Percentiles rank a stretch among this genome's conserved stretches.
phyloP scores from a whole-genome alignment of 2,113 vertebrate species.

The Jaculus jaculus region DNA sequence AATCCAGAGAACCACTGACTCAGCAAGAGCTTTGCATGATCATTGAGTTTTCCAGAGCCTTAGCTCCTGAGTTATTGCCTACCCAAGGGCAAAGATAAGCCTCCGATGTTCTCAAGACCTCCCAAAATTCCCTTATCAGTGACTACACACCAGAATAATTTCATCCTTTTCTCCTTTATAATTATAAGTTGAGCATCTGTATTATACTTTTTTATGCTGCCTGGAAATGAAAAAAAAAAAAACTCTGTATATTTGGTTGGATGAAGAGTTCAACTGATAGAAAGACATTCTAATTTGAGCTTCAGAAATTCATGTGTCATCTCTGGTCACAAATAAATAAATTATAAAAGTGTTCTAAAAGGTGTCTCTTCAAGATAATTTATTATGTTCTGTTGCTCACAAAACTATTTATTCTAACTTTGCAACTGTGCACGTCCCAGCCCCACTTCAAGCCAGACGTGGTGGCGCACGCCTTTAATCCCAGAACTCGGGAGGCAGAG shows the following conservation, averaged over 20 bases:
- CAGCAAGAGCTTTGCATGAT: too few relatives aligned
- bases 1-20: too few relatives aligned
- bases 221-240: not conserved
- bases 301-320: not conserved
- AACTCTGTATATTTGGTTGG: not conserved
- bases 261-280: not conserved
- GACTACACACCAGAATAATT: not conserved
- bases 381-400: not conserved
- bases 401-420: not conserved
- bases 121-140: not conserved
- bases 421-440: not conserved
- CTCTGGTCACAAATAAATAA: not conserved
- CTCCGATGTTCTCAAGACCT: not conserved
- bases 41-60: too few relatives aligned
- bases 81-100: not conserved
- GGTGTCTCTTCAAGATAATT: not conserved
- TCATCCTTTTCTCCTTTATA: not conserved
- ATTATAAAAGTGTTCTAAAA: not conserved
- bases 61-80: too few relatives aligned
- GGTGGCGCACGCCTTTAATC: too few relatives aligned
- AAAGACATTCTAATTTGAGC: not conserved
- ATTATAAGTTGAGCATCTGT: accelerated
- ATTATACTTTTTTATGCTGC: not conserved
- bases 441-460: too few relatives aligned
- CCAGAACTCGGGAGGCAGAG: too few relatives aligned